Evolutionary conservation across 2,797 vertebrate species (phyloP), one percentile per base, ranked within the genome.

Genomic region (Chelidonichthys spinosus): DNA sequence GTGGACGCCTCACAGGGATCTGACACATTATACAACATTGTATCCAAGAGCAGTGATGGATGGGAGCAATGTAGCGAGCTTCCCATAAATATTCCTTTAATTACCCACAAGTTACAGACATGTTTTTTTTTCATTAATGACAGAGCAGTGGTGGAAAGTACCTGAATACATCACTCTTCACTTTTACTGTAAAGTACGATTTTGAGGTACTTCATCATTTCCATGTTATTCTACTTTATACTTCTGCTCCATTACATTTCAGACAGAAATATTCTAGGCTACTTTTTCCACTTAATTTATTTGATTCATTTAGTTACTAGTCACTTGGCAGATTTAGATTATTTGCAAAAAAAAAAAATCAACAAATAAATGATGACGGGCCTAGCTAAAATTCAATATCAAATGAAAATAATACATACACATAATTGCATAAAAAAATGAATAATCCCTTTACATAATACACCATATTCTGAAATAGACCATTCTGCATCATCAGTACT

Each of bases 1-100:
- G 72, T 25, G 40, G 66, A 50, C 6, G 14, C 8, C n/a, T 85
- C 56, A 73, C 63, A 60, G 33, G 74, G 83, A 85, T 67, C 56
- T 86, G 73, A 80, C 76, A 90, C 42, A 56, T 62, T 6, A 81
- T 54, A 18, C 32, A 42, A 70, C 80, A 81, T 55, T 47, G 67
- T 36, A 75, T 68, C 59, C 49, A 60, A 53, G 35, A 63, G 61
- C 33, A 68, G 50, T 74, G 61, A 77, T 25, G 53, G 74, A 79
- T 69, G 56, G 76, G 61, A 76, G 39, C 37, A 37, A 74, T 88
- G 79, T 80, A 72, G 76, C 83, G 53, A 81, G 75, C 43, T 44
- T 62, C 33, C 70, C 78, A 84, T 68, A 91, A 78, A 85, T 88
- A 83, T 82, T 87, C 86, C 25, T 69, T 25, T 70, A 74, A 87